Evolutionary conservation across 2,113 vertebrate genomes (phyloP).

Genomic region (Rostratula benghalensis): DNA sequence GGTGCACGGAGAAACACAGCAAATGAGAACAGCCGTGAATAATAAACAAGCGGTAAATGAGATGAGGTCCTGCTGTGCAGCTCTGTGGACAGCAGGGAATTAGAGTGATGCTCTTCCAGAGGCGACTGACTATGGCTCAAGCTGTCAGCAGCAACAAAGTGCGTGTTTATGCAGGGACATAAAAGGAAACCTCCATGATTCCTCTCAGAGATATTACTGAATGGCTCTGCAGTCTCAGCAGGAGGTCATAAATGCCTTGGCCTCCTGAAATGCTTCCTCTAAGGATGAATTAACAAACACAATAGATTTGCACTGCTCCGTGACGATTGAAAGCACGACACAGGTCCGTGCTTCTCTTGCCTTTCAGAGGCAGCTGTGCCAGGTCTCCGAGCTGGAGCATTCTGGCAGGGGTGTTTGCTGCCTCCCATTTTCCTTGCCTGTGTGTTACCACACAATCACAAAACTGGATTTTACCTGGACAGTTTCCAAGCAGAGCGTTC

Average conservation of each 20-base stretch:
- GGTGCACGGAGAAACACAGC: neutral
- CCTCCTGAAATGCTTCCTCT: neutral
- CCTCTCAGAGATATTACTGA: neutral
- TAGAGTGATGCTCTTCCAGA: neutral
- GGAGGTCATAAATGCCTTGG: neutral
- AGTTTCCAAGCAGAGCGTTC: neutral
- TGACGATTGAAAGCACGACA: rapidly evolving
- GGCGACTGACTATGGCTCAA: rapidly evolving
- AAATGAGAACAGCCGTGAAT: neutral
- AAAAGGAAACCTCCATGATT: neutral
- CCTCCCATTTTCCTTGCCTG: neutral
- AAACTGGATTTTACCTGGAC: neutral
- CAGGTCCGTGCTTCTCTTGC: rapidly evolving
- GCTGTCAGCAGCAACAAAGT: neutral
- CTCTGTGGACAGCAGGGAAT: neutral
- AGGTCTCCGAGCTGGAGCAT: neutral
- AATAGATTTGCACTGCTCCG: too few species aligned
- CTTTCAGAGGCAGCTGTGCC: neutral
- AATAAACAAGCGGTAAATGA: neutral
- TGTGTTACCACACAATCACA: rapidly evolving
- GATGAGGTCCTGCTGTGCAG: neutral
- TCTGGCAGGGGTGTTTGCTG: neutral
- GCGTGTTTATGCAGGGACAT: neutral
- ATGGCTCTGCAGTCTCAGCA: neutral
- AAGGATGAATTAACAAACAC: neutral